Conservation (phyloP, 2,888 invertebrate genomes). For the Linnaemya tessellans region DNA sequence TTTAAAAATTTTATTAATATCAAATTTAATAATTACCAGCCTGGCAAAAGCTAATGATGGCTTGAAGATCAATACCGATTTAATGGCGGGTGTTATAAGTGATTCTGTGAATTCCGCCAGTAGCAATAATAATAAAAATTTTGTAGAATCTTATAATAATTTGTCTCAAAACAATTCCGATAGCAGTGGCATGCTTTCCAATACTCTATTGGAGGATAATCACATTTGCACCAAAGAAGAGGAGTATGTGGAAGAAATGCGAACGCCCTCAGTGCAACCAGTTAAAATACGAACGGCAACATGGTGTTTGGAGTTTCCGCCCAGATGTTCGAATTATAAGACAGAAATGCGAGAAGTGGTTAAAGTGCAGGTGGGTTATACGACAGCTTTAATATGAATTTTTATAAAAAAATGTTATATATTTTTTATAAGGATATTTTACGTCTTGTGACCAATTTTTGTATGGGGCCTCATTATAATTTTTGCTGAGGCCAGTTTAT, state of each 20-base stretch:
- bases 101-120: conserved; percentile 44
- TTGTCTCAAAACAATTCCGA: conserved; percentile 39
- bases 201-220: conserved; percentile 40
- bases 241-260: conserved; percentile 84
- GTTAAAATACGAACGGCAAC: conserved; percentile 88
- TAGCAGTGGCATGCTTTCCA: neutral
- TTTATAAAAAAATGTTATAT: too few relatives aligned
- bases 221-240: conserved; percentile 82
- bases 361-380: conserved; percentile 86
- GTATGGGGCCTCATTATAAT: too few relatives aligned
- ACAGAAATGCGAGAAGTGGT: conserved; percentile 88
- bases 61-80: conserved; percentile 73
- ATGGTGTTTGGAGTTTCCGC: conserved; percentile 92
- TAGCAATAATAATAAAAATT: conserved; percentile 55
- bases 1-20: conserved; percentile 62
- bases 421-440: too few relatives aligned
- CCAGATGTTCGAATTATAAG: conserved; percentile 90
- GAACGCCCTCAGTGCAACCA: conserved; percentile 84
- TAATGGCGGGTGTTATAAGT: conserved; percentile 68
- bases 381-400: neutral
- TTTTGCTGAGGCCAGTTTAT: too few relatives aligned
- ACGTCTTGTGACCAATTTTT: too few relatives aligned
- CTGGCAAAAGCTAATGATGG: conserved; percentile 57
- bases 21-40: conserved; percentile 33
- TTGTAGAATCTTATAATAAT: conserved; percentile 9